Base-by-base conservation (phyloP, 2,113 vertebrate species). In the Genyomyrus donnyi region DNA sequence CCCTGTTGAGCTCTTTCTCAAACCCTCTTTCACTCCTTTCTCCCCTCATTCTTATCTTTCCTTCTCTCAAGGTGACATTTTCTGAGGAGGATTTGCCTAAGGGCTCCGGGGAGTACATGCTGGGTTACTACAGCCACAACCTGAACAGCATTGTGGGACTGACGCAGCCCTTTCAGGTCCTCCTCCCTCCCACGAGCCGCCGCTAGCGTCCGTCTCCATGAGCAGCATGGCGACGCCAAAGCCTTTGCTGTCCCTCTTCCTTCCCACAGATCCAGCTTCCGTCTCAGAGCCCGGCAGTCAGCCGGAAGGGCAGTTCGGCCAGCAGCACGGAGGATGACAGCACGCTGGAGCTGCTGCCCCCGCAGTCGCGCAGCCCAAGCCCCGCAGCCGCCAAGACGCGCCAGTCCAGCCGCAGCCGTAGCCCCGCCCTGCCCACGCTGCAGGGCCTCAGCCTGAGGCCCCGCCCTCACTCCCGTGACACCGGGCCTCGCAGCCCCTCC, bases 241-340 rank as follows among this genome's bases (percentile, higher is more conserved):
- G 5, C 45, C 66, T 80, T n/a, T 35, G n/a, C 46, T 10, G 21
- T 50, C 49, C 66, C 21, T 27, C 48, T 27, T 21, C 11, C 66
- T 74, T 62, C 84, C 88, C 50, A 52, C 93, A 99, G 98, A 98
- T 99, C 91, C 97, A 96, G 31, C 93, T 99, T 89, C 98, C 98
- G 7, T 94, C 95, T 90, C 96, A 95, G 5, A 97, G 97, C 89
- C 96, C 94, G 21, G 93, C 93, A 70, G 94, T 93, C 87, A 96
- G 94, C 80, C 94, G 93, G 87, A 96, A 96, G 0, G 97, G 97
- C 93, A 97, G 95, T 93, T 98, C 98, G 0, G 95, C 95, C 15
- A 91, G 94, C 93, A 98, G 97, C 93, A 98, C 98, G 0, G 98
- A 99, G 70, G 98, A 99, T 2, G 97, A 99, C 96, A 99, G 98